phyloP scores from a whole-genome alignment of 2,888 invertebrate genomes.

The Pristionchus arcanus region DNA sequence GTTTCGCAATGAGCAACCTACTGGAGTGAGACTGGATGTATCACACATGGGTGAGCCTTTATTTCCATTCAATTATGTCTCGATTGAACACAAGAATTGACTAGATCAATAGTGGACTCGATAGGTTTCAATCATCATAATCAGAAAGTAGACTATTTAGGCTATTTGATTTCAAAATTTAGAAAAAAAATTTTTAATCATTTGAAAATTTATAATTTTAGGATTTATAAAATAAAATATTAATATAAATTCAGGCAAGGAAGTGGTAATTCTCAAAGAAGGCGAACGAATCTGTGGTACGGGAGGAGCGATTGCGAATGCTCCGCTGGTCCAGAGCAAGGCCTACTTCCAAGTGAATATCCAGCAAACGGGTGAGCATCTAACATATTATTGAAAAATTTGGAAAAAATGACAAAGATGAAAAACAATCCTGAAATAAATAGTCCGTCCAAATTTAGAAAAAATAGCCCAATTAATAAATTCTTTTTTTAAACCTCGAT shows the following conservation, averaged over 20 bases:
- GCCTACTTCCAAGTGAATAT: conserved; percentile 98
- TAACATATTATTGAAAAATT: too few relatives aligned
- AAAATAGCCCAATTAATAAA: too few relatives aligned
- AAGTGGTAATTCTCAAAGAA: conserved; percentile 95
- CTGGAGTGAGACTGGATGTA: conserved; percentile 72
- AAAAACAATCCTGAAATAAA: too few relatives aligned
- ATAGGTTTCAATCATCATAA: neutral
- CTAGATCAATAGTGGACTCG: too few relatives aligned
- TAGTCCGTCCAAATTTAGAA: too few relatives aligned
- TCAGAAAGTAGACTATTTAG: neutral
- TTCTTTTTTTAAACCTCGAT: neutral
- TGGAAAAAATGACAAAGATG: too few relatives aligned
- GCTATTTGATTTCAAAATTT: neutral
- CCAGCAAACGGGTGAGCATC: conserved; percentile 89
- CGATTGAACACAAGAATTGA: too few relatives aligned
- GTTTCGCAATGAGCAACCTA: conserved; percentile 69
- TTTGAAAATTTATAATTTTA: neutral
- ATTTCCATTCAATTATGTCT: too few relatives aligned
- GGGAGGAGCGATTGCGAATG: conserved; percentile 92
- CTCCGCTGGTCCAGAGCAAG: conserved; percentile 96
- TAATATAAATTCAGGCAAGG: conserved; percentile 91
- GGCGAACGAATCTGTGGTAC: conserved; percentile 94
- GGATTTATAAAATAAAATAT: too few relatives aligned
- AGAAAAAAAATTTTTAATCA: neutral
- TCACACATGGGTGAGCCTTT: conserved; percentile 72